Conservation (phyloP, 2,888 invertebrate genomes). For the Buathra laborator region DNA sequence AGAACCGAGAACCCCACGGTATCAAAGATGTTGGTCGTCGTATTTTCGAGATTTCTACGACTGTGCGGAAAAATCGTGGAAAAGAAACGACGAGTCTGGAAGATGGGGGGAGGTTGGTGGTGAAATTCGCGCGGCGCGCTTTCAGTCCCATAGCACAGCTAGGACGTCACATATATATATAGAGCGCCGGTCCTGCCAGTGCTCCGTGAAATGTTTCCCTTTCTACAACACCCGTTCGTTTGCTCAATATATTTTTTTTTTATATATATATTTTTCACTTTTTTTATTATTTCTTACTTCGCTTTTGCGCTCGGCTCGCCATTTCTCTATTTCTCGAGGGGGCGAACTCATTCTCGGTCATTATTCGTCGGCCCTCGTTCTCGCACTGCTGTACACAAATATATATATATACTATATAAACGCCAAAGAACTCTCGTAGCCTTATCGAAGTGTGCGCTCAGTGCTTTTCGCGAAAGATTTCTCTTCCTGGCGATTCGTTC, state of each 20-base stretch:
- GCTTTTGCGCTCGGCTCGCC: conserved; percentile 32
- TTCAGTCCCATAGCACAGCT: conserved; percentile 13
- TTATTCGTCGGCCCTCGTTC: conserved; percentile 13
- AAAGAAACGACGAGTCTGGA: conserved; percentile 33
- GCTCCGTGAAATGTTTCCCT: conserved; percentile 48
- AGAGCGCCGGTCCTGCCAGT: conserved; percentile 32
- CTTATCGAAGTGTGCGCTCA: conserved; percentile 41
- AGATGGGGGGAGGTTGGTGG: neutral
- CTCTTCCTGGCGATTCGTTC: conserved; percentile 17
- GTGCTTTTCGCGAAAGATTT: conserved; percentile 51
- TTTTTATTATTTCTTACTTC: conserved; percentile 43
- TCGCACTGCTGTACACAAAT: neutral
- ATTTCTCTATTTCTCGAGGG: conserved; percentile 47
- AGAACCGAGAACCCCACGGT: neutral
- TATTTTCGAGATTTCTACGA: conserved; percentile 42
- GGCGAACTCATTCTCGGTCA: conserved; percentile 42
- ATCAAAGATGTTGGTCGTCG: conserved; percentile 25
- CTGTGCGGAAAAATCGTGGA: conserved; percentile 19
- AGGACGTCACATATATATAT: neutral
- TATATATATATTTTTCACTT: neutral
- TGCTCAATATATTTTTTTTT: conserved; percentile 23
- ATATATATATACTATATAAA: conserved; percentile 5
- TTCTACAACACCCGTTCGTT: conserved; percentile 36
- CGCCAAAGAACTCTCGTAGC: neutral
- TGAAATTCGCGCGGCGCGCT: conserved; percentile 39